phyloP scores from a whole-genome alignment of 2,888 invertebrate genomes.

The Phyllotreta cruciferae region DNA sequence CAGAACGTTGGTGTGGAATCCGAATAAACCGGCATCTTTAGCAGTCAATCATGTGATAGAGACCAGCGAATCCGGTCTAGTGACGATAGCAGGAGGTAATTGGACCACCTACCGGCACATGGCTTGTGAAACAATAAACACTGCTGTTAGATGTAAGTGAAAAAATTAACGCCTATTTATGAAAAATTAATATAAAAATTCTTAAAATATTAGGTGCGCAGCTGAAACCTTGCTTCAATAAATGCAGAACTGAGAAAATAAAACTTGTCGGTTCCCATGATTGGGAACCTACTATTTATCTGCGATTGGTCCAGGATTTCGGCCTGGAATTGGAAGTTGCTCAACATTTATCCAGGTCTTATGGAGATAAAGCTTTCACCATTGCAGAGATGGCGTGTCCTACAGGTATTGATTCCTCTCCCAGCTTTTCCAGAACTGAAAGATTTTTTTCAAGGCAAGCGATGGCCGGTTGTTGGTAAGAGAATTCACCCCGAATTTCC shows the following conservation, averaged over 20 bases:
- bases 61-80: constrained; percentile 85
- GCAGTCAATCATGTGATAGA: constrained; percentile 99
- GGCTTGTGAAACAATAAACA: constrained; percentile 96
- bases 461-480: constrained; percentile 98
- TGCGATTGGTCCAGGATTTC: constrained; percentile 97
- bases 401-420: constrained; percentile 69
- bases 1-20: constrained; percentile 95
- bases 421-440: too few relatives aligned
- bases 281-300: constrained; percentile 98
- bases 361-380: constrained; percentile 97
- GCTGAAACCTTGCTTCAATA: constrained; percentile 70
- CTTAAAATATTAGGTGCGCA: constrained; percentile 61
- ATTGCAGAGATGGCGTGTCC: constrained; percentile 96
- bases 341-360: constrained; percentile 92
- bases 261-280: constrained; percentile 95
- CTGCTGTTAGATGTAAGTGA: constrained; percentile 76
- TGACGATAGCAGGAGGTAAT: constrained; percentile 99
- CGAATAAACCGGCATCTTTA: constrained; percentile 94
- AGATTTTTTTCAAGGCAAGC: constrained; percentile 62
- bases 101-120: constrained; percentile 99
- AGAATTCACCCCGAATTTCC: constrained; percentile 98
- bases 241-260: constrained; percentile 88
- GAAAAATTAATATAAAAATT: neutral
- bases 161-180: neutral
- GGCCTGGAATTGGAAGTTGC: constrained; percentile 98